These are phyloP conservation scores for Strix aluco DNA, from an alignment of 2,113 vertebrate genomes.

Conservation along the genomic window DNA sequence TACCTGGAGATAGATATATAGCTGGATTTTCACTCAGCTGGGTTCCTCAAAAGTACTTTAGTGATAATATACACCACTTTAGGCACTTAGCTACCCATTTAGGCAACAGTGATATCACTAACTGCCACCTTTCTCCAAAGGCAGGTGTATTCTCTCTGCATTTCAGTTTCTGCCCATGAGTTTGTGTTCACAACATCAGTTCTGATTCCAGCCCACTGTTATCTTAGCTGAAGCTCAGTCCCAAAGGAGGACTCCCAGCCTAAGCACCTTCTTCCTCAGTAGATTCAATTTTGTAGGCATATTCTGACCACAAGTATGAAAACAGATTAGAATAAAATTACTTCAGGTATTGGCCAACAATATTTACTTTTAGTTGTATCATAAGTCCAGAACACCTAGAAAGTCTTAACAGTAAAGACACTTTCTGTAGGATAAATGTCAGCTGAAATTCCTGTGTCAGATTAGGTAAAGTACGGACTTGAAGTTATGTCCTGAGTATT, in stretches of 20 bases:
- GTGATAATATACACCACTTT: conserved; percentile 38
- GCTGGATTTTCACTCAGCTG: not conserved
- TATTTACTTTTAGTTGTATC: not conserved
- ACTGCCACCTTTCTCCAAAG: not conserved
- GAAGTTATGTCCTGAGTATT: not conserved
- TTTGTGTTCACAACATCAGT: not conserved
- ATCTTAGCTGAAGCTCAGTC: not conserved
- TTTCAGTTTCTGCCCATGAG: not conserved
- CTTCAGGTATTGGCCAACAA: not conserved
- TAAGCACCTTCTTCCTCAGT: not conserved
- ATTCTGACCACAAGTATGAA: not conserved
- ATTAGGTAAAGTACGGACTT: not conserved
- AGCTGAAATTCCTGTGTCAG: not conserved
- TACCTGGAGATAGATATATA: not conserved
- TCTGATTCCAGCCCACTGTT: not conserved
- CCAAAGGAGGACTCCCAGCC: not conserved
- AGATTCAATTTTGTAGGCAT: not conserved
- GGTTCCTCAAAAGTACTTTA: not conserved
- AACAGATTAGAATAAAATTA: not conserved
- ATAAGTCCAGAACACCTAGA: not conserved
- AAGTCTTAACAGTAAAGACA: not conserved
- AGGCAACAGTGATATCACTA: not conserved
- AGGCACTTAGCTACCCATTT: conserved; percentile 26
- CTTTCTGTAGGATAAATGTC: not conserved
- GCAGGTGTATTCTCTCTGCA: not conserved